Base-by-base conservation (phyloP, 2,797 vertebrate genomes). In the Limosa lapponica region DNA sequence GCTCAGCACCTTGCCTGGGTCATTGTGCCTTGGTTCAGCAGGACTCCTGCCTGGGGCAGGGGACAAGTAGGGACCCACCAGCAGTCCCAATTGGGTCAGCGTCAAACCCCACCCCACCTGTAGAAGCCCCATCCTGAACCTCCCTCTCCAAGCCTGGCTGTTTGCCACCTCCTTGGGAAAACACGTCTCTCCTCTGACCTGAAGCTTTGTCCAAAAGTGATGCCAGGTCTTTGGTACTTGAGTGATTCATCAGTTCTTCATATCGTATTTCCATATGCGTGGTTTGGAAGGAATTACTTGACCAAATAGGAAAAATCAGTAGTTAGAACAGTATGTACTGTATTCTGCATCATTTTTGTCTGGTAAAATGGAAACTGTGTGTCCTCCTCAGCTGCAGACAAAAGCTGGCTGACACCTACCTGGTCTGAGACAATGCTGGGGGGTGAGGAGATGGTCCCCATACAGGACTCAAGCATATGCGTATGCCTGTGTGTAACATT, bases 21-120 rank as follows among this genome's bases (percentile, higher is more conserved):
- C 52, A 16, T 16, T 1, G 0, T 32, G 22, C 37, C 18, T 1
- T 7, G 27, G 25, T 13, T 58, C 22, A 46, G 28, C 48, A 58
- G 37, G 0, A 3, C 34, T 39, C 20, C 52, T 72, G 17, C 25
- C 25, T 1, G 1, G 34, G 10, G 22, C 17, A 59, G n/a, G 28
- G 57, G 27, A 46, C 46, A 70, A 15, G 4, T 1, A 49, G 25
- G 43, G 41, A 57, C 37, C 37, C 27, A 46, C 0, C 0, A 49
- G 5, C 16, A n/a, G 34, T 78, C 15, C 27, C 30, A 16, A 0
- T 0, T 15, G 41, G 20, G 19, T 19, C 65, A 57, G 8, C 13
- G 61, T 79, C 77, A 75, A 79, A 54, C 9, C 16, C 34, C 32
- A n/a, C 19, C 37, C 64, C 28, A 27, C 34, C 44, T 27, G 19